These are phyloP conservation scores for Copidosoma floridanum DNA, from an alignment of 1,140 invertebrate species.

Conservation along the genomic window DNA sequence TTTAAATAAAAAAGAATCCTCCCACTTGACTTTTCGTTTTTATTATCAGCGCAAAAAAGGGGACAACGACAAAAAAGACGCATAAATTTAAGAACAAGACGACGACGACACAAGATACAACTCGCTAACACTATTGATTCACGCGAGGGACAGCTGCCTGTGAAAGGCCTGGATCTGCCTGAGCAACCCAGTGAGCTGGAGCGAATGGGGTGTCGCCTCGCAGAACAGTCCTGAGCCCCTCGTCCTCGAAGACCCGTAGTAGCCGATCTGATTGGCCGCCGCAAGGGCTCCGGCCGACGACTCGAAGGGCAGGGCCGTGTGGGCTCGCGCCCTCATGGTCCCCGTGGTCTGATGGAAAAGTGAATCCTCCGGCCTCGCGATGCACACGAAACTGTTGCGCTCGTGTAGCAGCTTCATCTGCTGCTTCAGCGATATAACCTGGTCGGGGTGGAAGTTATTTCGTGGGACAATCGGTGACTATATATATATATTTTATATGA, in stretches of 20 bases:
- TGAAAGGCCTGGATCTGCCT: conserved; percentile 48
- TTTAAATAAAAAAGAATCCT: background rate
- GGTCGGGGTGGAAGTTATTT: too few relatives aligned
- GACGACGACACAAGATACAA: too few relatives aligned
- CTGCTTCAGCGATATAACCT: conserved; percentile 52
- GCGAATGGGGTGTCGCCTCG: conserved; percentile 35
- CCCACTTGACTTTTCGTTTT: too few relatives aligned
- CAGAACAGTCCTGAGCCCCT: too few relatives aligned
- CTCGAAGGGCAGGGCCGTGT: conserved; percentile 6
- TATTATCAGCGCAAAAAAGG: background rate
- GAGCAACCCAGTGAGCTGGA: conserved; percentile 37
- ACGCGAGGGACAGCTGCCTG: conserved; percentile 39
- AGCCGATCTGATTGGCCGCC: background rate
- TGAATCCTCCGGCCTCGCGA: conserved; percentile 32
- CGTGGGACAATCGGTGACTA: too few relatives aligned
- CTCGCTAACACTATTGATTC: too few relatives aligned
- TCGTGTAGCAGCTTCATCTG: conserved; percentile 52
- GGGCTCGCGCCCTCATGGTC: background rate
- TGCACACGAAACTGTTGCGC: conserved; percentile 44
- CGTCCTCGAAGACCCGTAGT: background rate
- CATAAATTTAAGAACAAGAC: background rate
- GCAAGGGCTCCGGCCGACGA: background rate
- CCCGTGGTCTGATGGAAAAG: background rate
- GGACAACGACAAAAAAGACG: background rate
- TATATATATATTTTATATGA: too few relatives aligned